These are phyloP conservation scores for Passerina amoena DNA, from an alignment of 2,113 vertebrate genomes.

Conservation along the genomic window DNA sequence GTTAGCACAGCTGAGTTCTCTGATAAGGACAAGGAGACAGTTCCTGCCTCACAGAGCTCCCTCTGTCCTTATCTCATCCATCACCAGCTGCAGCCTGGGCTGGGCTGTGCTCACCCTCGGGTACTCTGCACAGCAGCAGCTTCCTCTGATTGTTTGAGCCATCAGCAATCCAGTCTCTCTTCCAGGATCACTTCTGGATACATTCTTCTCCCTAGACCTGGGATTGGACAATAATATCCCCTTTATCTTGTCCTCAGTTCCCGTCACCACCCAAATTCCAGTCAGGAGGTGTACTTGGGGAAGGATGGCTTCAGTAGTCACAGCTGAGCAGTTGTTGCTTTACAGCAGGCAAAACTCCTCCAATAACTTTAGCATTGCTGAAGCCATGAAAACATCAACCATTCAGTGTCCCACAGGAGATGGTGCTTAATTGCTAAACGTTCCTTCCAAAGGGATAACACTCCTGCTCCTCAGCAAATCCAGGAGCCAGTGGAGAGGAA, in stretches of 20 bases:
- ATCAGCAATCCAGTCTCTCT: background rate
- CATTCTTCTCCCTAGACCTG: background rate
- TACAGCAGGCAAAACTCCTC: no score
- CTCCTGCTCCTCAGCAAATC: no score
- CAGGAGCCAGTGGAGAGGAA: no score
- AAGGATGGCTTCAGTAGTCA: no score
- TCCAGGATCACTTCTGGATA: background rate
- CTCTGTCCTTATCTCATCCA: background rate
- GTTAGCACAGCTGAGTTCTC: background rate
- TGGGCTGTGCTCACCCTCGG: background rate
- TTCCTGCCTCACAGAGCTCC: background rate
- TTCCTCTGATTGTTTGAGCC: background rate
- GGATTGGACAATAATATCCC: background rate
- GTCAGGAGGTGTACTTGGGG: accelerated
- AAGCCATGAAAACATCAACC: no score
- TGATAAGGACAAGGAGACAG: background rate
- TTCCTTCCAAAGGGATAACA: no score
- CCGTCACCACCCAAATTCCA: no score
- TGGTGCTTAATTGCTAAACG: no score
- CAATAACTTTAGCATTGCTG: no score
- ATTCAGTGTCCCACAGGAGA: no score
- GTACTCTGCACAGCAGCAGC: background rate
- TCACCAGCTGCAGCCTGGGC: background rate
- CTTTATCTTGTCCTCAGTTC: background rate
- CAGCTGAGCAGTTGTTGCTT: no score